Base-by-base conservation (phyloP, 2,113 vertebrate species). In the Atherinomorus stipes region DNA sequence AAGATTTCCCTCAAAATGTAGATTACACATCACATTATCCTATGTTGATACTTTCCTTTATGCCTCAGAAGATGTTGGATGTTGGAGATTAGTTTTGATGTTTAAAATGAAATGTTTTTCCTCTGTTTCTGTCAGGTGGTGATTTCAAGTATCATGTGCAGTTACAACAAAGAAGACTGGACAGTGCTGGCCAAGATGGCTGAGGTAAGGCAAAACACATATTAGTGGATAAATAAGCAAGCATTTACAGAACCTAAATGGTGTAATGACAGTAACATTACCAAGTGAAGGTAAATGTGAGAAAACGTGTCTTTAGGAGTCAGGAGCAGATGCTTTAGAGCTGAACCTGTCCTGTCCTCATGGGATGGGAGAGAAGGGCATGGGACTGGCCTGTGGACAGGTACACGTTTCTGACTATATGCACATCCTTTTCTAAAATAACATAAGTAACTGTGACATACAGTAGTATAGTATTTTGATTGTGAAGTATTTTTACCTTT, bases 331-430 rank as follows among this genome's bases (percentile, higher is more conserved):
- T 86, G 97, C 97, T 0, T 90, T 99, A 94, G 98, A 99, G 93
- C 91, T 99, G 71, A 99, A 99, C 91, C 87, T 99, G 74, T 99
- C 98, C 0, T 99, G 98, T 92, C 96, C 96, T 83, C 98, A 98
- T 77, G 97, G 97, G 59, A 99, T 98, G 97, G 96, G 97, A 66
- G 98, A 98, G 84, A 94, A 95, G 94, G 98, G 98, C 85, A 99
- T 98, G 97, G 97, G 97, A 50, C 89, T 99, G 86, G 97, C 97
- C 77, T 99, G 97, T 81, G 97, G 97, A 81, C 96, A 98, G 95
- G 97, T 98, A 94, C 53, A 40, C 9, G 44, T 34, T 45, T 13
- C 22, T n/a, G 8, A 18, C n/a, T 12, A 34, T 63, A 22, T 54
- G 9, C 5, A 34, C 31, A 4, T 34, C 9, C 31, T 34, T 34